Evolutionary conservation across 2,797 vertebrate genomes (phyloP).

Genomic region (Crocidura indochinensis): DNA sequence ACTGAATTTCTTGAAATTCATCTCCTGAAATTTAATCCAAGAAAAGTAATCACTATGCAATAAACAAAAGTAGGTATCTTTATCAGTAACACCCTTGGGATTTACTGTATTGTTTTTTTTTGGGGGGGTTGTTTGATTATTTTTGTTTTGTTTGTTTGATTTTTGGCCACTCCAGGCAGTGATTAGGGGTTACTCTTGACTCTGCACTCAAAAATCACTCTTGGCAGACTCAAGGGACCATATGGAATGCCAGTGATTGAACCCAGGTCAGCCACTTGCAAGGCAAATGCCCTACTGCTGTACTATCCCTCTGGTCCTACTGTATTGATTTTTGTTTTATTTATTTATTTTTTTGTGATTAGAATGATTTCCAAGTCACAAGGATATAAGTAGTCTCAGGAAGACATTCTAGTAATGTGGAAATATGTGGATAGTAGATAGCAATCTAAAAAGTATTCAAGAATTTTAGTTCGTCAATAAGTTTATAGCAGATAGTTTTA

Average conservation of each 20-base stretch:
- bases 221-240: too few species aligned
- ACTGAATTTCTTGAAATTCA: not conserved
- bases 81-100: constrained; percentile 1
- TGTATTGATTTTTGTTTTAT: too few species aligned
- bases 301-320: too few species aligned
- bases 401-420: constrained; percentile 49
- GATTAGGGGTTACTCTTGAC: too few species aligned
- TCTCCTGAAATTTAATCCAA: constrained; percentile 39
- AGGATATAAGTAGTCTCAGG: not conserved
- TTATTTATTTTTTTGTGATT: not conserved
- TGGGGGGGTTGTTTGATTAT: too few species aligned
- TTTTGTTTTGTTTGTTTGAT: too few species aligned
- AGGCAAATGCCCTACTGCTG: too few species aligned
- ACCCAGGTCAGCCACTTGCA: too few species aligned
- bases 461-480: constrained; percentile 25
- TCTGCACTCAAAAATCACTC: too few species aligned
- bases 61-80: constrained; percentile 26
- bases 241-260: too few species aligned
- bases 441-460: not conserved
- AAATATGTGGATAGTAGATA: not conserved
- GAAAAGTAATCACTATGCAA: constrained; percentile 31
- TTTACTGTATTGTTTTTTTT: too few species aligned
- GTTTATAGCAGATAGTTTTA: constrained; percentile 46
- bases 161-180: too few species aligned
- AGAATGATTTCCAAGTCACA: constrained; percentile 35